A percentile compares a stretch with the other conserved stretches of the same genome.
Evolutionary conservation across 1,140 invertebrate genomes (phyloP).

Genomic region (Spodoptera litura): DNA sequence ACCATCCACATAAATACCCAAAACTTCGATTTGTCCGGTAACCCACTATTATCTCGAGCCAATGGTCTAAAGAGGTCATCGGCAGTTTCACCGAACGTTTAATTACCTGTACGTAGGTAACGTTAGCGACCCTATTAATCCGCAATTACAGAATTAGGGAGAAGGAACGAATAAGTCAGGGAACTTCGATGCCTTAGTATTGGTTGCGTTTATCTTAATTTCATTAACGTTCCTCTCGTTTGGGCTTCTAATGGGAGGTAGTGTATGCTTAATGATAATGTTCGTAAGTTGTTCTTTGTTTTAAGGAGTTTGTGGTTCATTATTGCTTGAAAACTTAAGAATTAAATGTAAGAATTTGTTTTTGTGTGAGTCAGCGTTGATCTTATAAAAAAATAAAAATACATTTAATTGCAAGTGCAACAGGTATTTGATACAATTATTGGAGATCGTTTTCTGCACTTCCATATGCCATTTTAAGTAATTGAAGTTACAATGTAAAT

Average conservation of each 20-base stretch:
- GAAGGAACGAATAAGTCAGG: constrained; percentile 37
- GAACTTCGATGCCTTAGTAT: constrained; percentile 22
- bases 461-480: no score
- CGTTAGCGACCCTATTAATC: constrained; percentile 45
- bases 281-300: neutral
- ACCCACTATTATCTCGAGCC: constrained; percentile 8
- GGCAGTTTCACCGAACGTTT: constrained; percentile 35
- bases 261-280: neutral
- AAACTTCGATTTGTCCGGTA: constrained; percentile 22
- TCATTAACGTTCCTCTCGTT: constrained; percentile 29
- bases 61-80: constrained; percentile 40
- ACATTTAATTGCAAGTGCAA: no score
- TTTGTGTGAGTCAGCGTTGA: no score
- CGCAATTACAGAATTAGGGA: constrained; percentile 46
- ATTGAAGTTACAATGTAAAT: no score
- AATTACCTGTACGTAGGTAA: constrained; percentile 41
- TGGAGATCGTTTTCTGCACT: no score
- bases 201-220: constrained; percentile 42
- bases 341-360: no score
- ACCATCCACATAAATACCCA: neutral
- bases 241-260: neutral
- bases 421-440: no score
- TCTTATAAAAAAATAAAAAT: no score
- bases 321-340: no score
- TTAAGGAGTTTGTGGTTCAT: neutral